These are phyloP conservation scores for Trachelus troglodyta DNA, from an alignment of 2,888 invertebrate genomes.

Conservation along the genomic window DNA sequence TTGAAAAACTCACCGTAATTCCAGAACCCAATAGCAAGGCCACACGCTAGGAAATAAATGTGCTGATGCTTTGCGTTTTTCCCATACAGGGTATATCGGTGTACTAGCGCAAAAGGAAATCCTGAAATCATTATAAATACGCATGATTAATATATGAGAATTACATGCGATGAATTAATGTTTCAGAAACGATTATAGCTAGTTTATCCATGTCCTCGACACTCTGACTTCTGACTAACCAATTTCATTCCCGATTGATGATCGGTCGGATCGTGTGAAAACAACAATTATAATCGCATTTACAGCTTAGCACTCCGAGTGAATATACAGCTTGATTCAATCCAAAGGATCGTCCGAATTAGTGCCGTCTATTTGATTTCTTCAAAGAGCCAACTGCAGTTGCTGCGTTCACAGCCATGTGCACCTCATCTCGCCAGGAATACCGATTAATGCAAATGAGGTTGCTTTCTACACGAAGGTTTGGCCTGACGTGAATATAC, in stretches of 20 bases:
- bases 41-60: conserved; percentile 78
- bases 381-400: not conserved
- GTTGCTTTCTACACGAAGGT: not conserved
- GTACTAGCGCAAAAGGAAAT: conserved; percentile 78
- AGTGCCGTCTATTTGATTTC: not conserved
- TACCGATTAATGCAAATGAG: not conserved
- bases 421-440: not conserved
- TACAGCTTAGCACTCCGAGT: not conserved
- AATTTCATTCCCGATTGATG: not conserved
- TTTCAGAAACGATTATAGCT: not conserved
- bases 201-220: not conserved
- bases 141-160: not conserved
- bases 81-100: conserved; percentile 72
- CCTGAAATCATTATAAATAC: conserved; percentile 69
- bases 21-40: conserved; percentile 81
- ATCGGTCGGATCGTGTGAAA: not conserved
- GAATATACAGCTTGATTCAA: not conserved
- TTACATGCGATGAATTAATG: not conserved
- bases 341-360: not conserved
- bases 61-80: conserved; percentile 74
- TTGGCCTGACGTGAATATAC: not conserved
- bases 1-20: conserved; percentile 78
- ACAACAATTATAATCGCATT: not conserved
- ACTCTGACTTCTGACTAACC: not conserved
- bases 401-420: not conserved